Base-by-base conservation (phyloP, 2,113 vertebrate genomes). In the Tachuris rubrigastra region DNA sequence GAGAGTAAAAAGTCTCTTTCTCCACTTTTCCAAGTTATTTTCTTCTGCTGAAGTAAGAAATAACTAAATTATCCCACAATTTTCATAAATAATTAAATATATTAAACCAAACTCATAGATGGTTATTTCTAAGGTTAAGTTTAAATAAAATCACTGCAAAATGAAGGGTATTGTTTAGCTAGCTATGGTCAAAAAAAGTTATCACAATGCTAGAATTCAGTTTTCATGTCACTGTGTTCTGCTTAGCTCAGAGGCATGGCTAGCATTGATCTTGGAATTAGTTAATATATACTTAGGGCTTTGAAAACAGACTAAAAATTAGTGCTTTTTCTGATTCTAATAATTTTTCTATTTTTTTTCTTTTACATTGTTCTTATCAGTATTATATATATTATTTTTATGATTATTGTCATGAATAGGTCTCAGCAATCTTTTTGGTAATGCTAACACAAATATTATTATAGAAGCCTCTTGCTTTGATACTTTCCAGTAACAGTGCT, bases 1-100 rank as follows among this genome's bases (percentile, higher is more conserved):
- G n/a, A 37, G 3, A 2, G 2, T 30, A 6, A 62, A 90, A 67
- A 56, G 0, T 4, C 4, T 47, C 16, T 50, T 72, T 72, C 52
- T n/a, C 4, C 10, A 4, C 3, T 18, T 2, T 7, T 11, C 21
- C 17, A 4, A 3, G 15, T 67, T 20, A 4, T 73, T 6, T 63
- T 74, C 27, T 42, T 28, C 7, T 56, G 25, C 14, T 82, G 25
- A 67, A 90, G 6, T 31, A 20, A 83, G 22, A 11, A 72, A n/a
- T 21, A 21, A 21, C 3, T 55, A 55, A 81, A 37, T 72, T 42
- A 55, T 35, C 9, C 2, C 5, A 24, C 8, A 30, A 42, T 82
- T 59, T 82, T 55, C 2, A 47, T 35, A 77, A 66, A 47, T 22
- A 3, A 52, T 75, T 33, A 72, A 52, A 56, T 46, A 56, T 49